Evolutionary conservation across 2,113 vertebrate genomes (phyloP).

Genomic region (Felis catus): DNA sequence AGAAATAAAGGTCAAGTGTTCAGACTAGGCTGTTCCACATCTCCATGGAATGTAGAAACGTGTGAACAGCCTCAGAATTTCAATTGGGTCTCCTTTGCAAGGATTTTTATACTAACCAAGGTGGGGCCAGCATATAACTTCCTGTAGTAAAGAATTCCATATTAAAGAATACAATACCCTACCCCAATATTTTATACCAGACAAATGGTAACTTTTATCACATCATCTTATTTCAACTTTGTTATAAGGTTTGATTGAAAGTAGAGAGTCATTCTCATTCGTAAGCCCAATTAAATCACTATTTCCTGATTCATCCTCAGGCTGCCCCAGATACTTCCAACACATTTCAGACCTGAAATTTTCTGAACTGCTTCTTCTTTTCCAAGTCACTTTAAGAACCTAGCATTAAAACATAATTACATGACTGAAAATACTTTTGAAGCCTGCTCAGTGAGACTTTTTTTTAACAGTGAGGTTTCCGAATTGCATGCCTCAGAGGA

Average conservation of each 20-base stretch:
- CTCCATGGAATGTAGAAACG: not conserved
- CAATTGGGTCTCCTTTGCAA: not conserved
- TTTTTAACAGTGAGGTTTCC: slow-evolving; percentile 53
- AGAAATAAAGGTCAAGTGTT: slow-evolving; percentile 56
- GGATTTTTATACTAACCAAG: slow-evolving; percentile 9
- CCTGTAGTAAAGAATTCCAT: not conserved
- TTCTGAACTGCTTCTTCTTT: slow-evolving; percentile 33
- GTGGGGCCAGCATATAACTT: not conserved
- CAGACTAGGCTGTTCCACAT: not conserved
- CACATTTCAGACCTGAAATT: slow-evolving; percentile 49
- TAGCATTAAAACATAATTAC: slow-evolving; percentile 62
- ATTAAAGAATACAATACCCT: not conserved
- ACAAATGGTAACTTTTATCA: not conserved
- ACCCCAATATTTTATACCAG: not conserved
- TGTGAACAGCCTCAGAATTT: slow-evolving; percentile 32
- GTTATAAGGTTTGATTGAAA: slow-evolving; percentile 6
- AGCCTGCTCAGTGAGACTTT: slow-evolving; percentile 47
- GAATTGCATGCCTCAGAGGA: slow-evolving; percentile 43
- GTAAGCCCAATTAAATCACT: slow-evolving; percentile 32
- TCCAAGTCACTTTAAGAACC: slow-evolving; percentile 61
- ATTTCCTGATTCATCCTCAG: not conserved
- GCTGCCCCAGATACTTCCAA: slow-evolving; percentile 44
- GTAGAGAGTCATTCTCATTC: not conserved
- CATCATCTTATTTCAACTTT: not conserved
- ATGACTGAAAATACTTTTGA: slow-evolving; percentile 61